These are phyloP conservation scores for Helicoverpa assulta DNA, from an alignment of 2,888 invertebrate genomes.

Conservation along the genomic window DNA sequence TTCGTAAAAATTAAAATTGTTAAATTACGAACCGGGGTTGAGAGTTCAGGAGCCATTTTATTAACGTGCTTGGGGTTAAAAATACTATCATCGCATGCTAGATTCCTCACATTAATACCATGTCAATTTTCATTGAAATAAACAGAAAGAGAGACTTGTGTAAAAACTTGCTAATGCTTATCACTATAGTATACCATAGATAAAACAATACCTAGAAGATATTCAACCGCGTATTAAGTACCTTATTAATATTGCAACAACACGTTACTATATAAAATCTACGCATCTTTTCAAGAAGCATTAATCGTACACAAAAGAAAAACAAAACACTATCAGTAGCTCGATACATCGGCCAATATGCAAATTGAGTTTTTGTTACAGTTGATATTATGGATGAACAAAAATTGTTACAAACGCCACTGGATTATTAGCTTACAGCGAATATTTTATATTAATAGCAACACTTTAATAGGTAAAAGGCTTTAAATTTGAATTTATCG, in stretches of 20 bases:
- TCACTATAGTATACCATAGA: no score
- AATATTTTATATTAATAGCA: slow-evolving; percentile 58
- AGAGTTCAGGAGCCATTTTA: no score
- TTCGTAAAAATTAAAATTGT: no score
- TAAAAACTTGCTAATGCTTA: no score
- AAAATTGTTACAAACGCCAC: slow-evolving; percentile 33
- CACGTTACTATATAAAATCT: background rate
- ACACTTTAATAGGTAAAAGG: slow-evolving; percentile 51
- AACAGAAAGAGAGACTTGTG: no score
- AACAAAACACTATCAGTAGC: slow-evolving; percentile 1
- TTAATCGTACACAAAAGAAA: background rate
- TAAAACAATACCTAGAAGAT: no score
- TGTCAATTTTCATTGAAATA: no score
- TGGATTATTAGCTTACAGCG: slow-evolving; percentile 46
- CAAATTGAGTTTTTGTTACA: slow-evolving; percentile 31
- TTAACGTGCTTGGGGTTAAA: no score
- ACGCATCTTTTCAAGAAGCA: background rate
- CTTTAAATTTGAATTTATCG: slow-evolving; percentile 56
- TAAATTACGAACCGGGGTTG: no score
- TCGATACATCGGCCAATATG: slow-evolving; percentile 18
- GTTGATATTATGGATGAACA: slow-evolving; percentile 31
- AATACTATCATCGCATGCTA: no score
- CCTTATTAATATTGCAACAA: background rate
- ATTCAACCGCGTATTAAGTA: no score
- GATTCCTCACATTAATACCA: no score